Evolutionary conservation across 2,113 vertebrate species (phyloP), one percentile per base, ranked within the genome.

Genomic region (Alosa alosa): DNA sequence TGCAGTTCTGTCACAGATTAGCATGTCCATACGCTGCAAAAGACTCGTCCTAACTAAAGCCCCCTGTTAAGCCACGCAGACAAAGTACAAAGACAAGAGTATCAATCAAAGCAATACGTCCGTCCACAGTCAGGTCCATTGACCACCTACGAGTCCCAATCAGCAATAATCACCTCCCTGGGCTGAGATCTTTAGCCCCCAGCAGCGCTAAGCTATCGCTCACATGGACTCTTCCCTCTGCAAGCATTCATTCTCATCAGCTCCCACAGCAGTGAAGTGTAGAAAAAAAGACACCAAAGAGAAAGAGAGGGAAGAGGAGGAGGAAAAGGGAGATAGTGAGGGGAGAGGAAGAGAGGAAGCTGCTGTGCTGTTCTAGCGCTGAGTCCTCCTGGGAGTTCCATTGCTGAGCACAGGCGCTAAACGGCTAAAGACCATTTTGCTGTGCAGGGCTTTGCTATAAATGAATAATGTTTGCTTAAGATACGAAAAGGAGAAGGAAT

Each of bases 141-240:
- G 93, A 95, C 93, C 85, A 75, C 82, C 72, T 84, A 8, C 31
- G 84, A 87, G 88, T 64, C 45, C 87, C 87, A 83, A 91, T 94
- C 91, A 91, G 91, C 92, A 93, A 89, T 92, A 91, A 94, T 93
- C 91, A 93, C 84, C 86, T 84, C 82, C 25, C 72, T 17, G 10
- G 31, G 72, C 31, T 18, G 36, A 78, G 84, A 75, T 31, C 82
- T 86, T 57, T 85, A 82, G 87, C 84, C 87, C 72, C 22, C 50
- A 86, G 81, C 41, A 31, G 47, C 84, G 49, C 87, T 85, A 68
- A 83, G 86, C 81, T 89, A 88, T 88, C 57, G 85, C 90, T 92
- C 87, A 55, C 18, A 78, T 78, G 39, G 75, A 84, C 64, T 75
- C 52, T 85, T 83, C 85, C 86, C 82, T 75, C 60, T 36, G 36